Evolutionary conservation across 2,888 invertebrate species (phyloP), one percentile per base, ranked within the genome.

Genomic region (Tigriopus californicus): DNA sequence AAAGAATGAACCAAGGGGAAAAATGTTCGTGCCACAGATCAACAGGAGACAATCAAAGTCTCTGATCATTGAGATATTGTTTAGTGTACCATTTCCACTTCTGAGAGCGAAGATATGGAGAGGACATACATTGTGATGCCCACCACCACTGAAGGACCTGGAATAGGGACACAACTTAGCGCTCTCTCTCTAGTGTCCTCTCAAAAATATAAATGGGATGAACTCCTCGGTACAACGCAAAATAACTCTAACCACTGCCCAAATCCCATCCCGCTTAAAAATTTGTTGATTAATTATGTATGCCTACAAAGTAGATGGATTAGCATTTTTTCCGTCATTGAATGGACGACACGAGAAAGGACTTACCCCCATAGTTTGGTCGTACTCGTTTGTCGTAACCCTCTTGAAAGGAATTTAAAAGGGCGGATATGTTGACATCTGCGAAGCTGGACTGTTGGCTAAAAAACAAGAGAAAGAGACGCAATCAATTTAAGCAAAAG

Each of bases 331-430:
- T 22, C 22, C 3, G 4, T 51, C 5, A 22, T 44, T 44, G 2
- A 51, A 18, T 51, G 25, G 25, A 18, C 11, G 18, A 18, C 25
- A 51, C 22, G n/a, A 18, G 25, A 54, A 54, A 33, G n/a, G 15
- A 46, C 83, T 80, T 78, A 91, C 91, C 91, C 84, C 91, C 92
- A 78, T 92, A 94, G 77, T 92, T 91, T 74, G 94, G 94, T 78
- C 94, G 86, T 82, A 95, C 88, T 83, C 94, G 85, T 83, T 94
- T 95, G 80, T 95, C 94, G 76, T 94, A 94, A 77, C 88, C 91
- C 76, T 86, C 84, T 75, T 89, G 89, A 79, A 90, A 88, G 71
- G 88, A 88, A 77, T 90, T 88, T 77, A 90, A 79, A 73, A 90
- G 90, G 72, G 87, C 87, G 70, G 90, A 89, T 77, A 90, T 89